Base-by-base conservation (phyloP, 2,888 invertebrate species). In the Tetanocera ferruginea region DNA sequence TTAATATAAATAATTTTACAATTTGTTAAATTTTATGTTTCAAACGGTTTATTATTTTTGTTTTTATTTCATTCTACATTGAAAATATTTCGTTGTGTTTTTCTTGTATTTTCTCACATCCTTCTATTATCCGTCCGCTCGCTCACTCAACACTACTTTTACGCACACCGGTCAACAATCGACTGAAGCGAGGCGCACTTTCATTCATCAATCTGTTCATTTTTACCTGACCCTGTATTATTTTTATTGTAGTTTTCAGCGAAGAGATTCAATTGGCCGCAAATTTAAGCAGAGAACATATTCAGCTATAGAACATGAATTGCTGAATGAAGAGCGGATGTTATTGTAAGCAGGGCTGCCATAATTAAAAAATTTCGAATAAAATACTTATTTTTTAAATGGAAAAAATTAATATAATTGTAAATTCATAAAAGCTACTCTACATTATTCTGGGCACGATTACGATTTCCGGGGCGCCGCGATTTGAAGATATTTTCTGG, bases 131-230 rank as follows among this genome's bases (percentile, higher is more conserved):
- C 23, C 37, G 23, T 34, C 67, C 67, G 57, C 11, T 4, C 2
- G n/a, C 17, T 14, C 28, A 23, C 14, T 60, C n/a, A 64, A 74
- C 80, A 78, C 80, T 23, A 78, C 78, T 73, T 76, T 80, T 79
- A 73, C 77, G 73, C 80, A 78, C 79, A 79, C 80, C 82, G 80
- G 80, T 76, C 78, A 51, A 57, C 28, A 80, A 77, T 79, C 77
- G 79, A 82, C 82, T 82, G 82, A 80, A 5, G 69, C 77, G 74
- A 70, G 55, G 19, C 23, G 55, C 19, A 55, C 55, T 8, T n/a
- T 75, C 67, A 77, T 75, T 62, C 72, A 66, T 62, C 34, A 62
- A 49, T 52, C 37, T 23, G 11, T 17, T 11, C n/a, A 9, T 37
- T 23, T 43, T 9, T 25, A 51, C 25, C 66, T 66, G 52, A 25